Conservation (phyloP, 1,140 invertebrate species). For the Globodera rostochiensis region DNA sequence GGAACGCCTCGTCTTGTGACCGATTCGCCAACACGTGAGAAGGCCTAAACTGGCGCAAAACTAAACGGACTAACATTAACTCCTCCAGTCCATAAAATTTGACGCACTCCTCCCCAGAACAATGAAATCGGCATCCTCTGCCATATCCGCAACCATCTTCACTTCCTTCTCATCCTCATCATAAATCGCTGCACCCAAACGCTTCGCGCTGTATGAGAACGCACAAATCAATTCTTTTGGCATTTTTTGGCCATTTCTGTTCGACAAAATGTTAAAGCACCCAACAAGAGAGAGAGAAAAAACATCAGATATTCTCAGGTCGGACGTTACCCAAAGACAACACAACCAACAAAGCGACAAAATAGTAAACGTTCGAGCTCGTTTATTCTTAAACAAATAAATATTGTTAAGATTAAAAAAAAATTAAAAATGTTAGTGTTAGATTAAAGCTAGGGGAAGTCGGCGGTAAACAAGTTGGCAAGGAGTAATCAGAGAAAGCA, state of each 20-base stretch:
- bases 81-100: conserved; percentile 12
- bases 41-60: conserved; percentile 27
- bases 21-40: conserved; percentile 30
- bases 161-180: conserved; percentile 30
- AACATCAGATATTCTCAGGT: too few species aligned
- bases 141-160: conserved; percentile 24
- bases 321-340: too few species aligned
- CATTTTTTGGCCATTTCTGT: background rate
- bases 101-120: conserved; percentile 28
- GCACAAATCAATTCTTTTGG: conserved; percentile 4
- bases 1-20: conserved; percentile 30
- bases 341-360: background rate
- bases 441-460: background rate
- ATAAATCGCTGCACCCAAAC: conserved; percentile 36
- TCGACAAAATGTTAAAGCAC: too few species aligned
- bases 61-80: conserved; percentile 24
- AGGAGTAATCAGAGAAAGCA: too few species aligned
- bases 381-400: background rate
- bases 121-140: conserved; percentile 35
- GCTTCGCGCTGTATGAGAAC: conserved; percentile 31
- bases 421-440: conserved; percentile 2
- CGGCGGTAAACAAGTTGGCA: background rate
- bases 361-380: background rate
- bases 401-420: background rate
- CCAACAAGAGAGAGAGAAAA: too few species aligned